phyloP scores from a whole-genome alignment of 2,888 invertebrate genomes.

The Erynnis tages region DNA sequence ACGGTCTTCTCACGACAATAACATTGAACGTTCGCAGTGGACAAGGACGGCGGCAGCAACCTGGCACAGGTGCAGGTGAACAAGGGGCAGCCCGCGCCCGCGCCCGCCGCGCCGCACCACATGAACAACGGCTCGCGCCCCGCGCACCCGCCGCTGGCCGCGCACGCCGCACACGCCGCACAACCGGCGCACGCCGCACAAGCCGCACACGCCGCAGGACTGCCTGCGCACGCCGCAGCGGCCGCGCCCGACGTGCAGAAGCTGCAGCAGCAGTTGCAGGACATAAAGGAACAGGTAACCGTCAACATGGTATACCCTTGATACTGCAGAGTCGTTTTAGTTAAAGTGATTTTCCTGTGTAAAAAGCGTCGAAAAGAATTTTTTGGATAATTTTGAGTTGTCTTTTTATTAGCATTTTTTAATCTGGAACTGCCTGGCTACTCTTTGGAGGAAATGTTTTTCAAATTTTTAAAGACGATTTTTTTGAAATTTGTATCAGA shows the following conservation, averaged over 20 bases:
- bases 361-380: too few species aligned
- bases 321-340: too few species aligned
- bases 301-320: neutral
- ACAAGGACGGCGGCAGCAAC: slow-evolving; percentile 65
- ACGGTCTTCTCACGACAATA: too few species aligned
- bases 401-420: too few species aligned
- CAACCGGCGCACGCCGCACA: slow-evolving; percentile 51
- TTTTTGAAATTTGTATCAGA: too few species aligned
- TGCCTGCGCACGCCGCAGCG: slow-evolving; percentile 53
- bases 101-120: slow-evolving; percentile 69
- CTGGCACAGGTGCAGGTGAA: slow-evolving; percentile 71
- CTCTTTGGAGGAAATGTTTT: neutral
- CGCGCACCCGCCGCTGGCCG: slow-evolving; percentile 39
- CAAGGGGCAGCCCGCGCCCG: slow-evolving; percentile 72
- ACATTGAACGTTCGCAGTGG: slow-evolving; percentile 42
- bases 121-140: slow-evolving; percentile 71
- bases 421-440: too few species aligned
- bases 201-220: too few species aligned
- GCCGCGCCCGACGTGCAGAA: slow-evolving; percentile 87
- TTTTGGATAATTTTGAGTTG: too few species aligned
- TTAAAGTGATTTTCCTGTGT: too few species aligned
- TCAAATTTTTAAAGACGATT: too few species aligned
- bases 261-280: slow-evolving; percentile 89
- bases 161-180: slow-evolving; percentile 28
- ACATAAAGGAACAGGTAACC: slow-evolving; percentile 97